Evolutionary conservation across 2,888 invertebrate genomes (phyloP).

Genomic region (Clivina fossor): DNA sequence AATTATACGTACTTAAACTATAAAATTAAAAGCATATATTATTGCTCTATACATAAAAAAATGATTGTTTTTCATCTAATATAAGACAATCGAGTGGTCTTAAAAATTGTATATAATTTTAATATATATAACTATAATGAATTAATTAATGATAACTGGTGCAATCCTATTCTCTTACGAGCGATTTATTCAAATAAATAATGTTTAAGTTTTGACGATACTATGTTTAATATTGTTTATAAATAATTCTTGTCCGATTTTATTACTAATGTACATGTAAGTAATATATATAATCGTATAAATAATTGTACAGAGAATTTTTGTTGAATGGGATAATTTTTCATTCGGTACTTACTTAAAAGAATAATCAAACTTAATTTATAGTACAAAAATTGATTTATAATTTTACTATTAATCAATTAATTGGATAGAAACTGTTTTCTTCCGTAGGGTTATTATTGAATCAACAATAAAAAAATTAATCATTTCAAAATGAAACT

Average conservation of each 20-base stretch:
- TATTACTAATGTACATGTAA: slow-evolving; percentile 4
- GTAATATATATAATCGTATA: not conserved
- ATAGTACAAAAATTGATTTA: slow-evolving; percentile 22
- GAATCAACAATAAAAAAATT: no score
- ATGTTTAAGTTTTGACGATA: slow-evolving; percentile 25
- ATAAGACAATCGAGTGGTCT: slow-evolving; percentile 33
- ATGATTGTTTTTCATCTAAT: slow-evolving; percentile 30
- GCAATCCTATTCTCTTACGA: slow-evolving; percentile 29
- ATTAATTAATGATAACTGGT: slow-evolving; percentile 30
- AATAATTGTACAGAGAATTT: not conserved
- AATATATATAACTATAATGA: slow-evolving; percentile 22
- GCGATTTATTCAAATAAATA: slow-evolving; percentile 22
- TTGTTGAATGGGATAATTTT: slow-evolving; percentile 12
- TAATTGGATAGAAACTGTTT: slow-evolving; percentile 1
- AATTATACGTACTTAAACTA: slow-evolving; percentile 29
- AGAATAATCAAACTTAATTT: slow-evolving; percentile 29
- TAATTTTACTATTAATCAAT: slow-evolving; percentile 1
- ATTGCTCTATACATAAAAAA: slow-evolving; percentile 22
- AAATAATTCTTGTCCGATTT: slow-evolving; percentile 17
- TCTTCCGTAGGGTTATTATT: no score
- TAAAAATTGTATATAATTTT: slow-evolving; percentile 32
- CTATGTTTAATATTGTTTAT: slow-evolving; percentile 28
- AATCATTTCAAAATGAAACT: no score
- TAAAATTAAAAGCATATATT: slow-evolving; percentile 24
- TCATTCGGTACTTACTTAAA: slow-evolving; percentile 15